phyloP scores from a whole-genome alignment of 2,113 vertebrate genomes.

The Cheilinus undulatus region DNA sequence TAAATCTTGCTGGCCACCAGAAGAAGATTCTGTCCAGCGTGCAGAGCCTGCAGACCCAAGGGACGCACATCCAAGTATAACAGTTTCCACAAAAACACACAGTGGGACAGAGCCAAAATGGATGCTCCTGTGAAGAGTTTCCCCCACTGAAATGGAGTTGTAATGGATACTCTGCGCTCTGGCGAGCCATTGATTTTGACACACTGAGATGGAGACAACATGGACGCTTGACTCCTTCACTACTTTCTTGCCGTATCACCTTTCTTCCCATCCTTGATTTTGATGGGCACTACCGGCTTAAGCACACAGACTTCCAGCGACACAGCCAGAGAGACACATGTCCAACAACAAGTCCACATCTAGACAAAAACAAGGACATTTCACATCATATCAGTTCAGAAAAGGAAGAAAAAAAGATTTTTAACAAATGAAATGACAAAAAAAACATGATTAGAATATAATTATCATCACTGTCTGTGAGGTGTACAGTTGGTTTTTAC shows the following conservation, averaged over 20 bases:
- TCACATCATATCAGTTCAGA: slow-evolving; percentile 64
- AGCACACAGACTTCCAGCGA: slow-evolving; percentile 64
- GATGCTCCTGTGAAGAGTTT: slow-evolving; percentile 66
- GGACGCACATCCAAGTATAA: slow-evolving; percentile 87
- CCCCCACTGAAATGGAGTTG: slow-evolving; percentile 63
- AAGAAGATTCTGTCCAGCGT: slow-evolving; percentile 85
- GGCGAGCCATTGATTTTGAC: slow-evolving; percentile 60
- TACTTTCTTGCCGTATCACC: slow-evolving; percentile 61
- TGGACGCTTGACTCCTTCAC: slow-evolving; percentile 73
- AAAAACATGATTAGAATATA: slow-evolving; percentile 58
- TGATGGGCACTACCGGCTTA: slow-evolving; percentile 69
- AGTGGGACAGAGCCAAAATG: slow-evolving; percentile 64
- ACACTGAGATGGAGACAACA: slow-evolving; percentile 67
- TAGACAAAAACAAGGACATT: slow-evolving; percentile 58
- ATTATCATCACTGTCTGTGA: slow-evolving; percentile 77
- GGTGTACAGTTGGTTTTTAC: slow-evolving; percentile 76
- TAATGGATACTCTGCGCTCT: slow-evolving; percentile 60
- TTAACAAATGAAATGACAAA: slow-evolving; percentile 60
- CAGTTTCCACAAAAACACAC: slow-evolving; percentile 64
- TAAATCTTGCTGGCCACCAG: slow-evolving; percentile 84
- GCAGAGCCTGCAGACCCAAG: slow-evolving; percentile 84
- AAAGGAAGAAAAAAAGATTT: slow-evolving; percentile 47
- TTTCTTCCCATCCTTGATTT: slow-evolving; percentile 41
- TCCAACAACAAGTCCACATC: slow-evolving; percentile 56
- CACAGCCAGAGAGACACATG: slow-evolving; percentile 66